A percentile compares a stretch with the other conserved stretches of the same genome.
Conservation (phyloP, 2,888 invertebrate species). For the Platerodrilus igneus region DNA sequence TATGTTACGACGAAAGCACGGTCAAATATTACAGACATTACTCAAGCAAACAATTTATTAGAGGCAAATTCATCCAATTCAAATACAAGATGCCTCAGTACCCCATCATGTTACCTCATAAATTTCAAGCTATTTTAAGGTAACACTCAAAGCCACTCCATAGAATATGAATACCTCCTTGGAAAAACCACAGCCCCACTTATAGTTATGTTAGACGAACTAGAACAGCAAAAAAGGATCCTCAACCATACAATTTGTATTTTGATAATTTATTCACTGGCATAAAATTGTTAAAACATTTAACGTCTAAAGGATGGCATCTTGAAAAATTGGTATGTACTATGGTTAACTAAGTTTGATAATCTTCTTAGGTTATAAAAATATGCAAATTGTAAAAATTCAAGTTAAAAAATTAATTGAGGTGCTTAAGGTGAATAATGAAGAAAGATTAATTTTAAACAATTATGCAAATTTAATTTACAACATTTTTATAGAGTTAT, state of each 20-base stretch:
- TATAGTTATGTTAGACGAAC: not conserved
- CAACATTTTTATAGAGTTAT: too few species aligned
- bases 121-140: too few species aligned
- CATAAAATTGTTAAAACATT: not conserved
- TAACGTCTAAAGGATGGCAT: not conserved
- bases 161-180: not conserved
- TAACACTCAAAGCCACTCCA: too few species aligned
- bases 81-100: not conserved
- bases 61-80: not conserved
- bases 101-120: not conserved
- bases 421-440: not conserved
- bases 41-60: too few species aligned
- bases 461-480: too few species aligned
- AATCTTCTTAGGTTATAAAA: too few species aligned
- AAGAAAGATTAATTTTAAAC: too few species aligned
- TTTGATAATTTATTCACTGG: not conserved
- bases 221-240: not conserved
- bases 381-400: too few species aligned
- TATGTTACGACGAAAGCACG: not conserved
- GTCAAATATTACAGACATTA: too few species aligned
- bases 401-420: too few species aligned
- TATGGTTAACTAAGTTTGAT: not conserved
- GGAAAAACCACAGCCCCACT: not conserved
- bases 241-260: not conserved
- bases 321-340: not conserved